These are phyloP conservation scores for Zapornia atra DNA, from an alignment of 2,113 vertebrate genomes.

Conservation along the genomic window DNA sequence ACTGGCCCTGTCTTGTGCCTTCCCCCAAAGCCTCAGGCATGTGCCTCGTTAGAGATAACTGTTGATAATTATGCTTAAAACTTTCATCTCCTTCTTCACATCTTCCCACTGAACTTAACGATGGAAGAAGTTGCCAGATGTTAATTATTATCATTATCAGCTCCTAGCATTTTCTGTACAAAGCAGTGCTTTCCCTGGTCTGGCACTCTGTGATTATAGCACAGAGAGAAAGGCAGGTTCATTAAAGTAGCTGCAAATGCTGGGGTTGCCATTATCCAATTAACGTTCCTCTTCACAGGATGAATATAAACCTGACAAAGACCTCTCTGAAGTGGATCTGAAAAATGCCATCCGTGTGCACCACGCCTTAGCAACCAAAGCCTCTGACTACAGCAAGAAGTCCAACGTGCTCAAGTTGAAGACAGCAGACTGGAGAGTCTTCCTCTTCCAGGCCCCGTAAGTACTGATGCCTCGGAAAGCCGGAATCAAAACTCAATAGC, in stretches of 20 bases:
- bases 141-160: slow-evolving; percentile 69
- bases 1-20: neutral
- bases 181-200: slow-evolving; percentile 18
- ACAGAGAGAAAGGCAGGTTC: neutral
- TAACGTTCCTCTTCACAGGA: slow-evolving; percentile 78
- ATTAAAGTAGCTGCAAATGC: slow-evolving; percentile 22
- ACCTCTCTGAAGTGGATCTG: slow-evolving; percentile 94
- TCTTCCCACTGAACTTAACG: slow-evolving; percentile 42
- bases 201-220: slow-evolving; percentile 42
- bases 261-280: slow-evolving; percentile 45
- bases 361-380: slow-evolving; percentile 91
- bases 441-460: slow-evolving; percentile 95
- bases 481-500: too few relatives aligned
- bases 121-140: slow-evolving; percentile 52
- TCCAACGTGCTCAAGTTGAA: slow-evolving; percentile 94
- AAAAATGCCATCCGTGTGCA: slow-evolving; percentile 95
- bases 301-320: slow-evolving; percentile 94
- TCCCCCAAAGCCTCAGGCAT: neutral
- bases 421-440: slow-evolving; percentile 97
- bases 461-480: too few relatives aligned
- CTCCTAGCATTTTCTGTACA: slow-evolving; percentile 27
- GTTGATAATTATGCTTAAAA: slow-evolving; percentile 18
- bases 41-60: slow-evolving; percentile 17
- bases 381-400: slow-evolving; percentile 96
- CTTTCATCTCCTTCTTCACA: slow-evolving; percentile 57